Percentiles rank a stretch among this genome's conserved stretches.
Evolutionary conservation across 2,113 vertebrate species (phyloP).

Genomic region (Nannobrachium achirus): DNA sequence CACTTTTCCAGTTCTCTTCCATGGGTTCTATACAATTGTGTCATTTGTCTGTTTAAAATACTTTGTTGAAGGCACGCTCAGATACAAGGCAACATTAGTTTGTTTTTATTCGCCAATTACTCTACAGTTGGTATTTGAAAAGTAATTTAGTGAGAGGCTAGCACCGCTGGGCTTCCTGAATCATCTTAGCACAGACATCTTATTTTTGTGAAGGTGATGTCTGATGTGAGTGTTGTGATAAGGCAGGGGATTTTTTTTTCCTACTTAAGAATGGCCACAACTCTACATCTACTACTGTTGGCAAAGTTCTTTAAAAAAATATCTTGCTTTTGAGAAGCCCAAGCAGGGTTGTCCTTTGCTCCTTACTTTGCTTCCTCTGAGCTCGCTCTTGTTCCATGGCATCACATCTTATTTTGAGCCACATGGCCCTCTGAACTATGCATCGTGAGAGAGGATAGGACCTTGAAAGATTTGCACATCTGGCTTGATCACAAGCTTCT

Average conservation of each 20-base stretch:
- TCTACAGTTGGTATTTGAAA: neutral
- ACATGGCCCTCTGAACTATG: constrained; percentile 69
- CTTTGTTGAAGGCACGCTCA: constrained; percentile 48
- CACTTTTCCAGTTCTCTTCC: constrained; percentile 64
- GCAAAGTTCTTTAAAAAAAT: no score
- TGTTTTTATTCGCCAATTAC: neutral
- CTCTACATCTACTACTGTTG: no score
- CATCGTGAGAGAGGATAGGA: constrained; percentile 51
- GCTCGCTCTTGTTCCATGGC: neutral
- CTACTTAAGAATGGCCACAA: no score
- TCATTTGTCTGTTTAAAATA: constrained; percentile 47
- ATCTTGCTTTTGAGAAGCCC: constrained; percentile 39
- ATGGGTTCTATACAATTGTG: constrained; percentile 50
- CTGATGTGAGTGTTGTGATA: constrained; percentile 15
- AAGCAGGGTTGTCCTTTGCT: neutral
- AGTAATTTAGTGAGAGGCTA: neutral
- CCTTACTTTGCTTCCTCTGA: neutral
- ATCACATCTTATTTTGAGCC: constrained; percentile 41
- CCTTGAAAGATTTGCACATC: constrained; percentile 59
- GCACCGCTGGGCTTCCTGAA: constrained; percentile 34
- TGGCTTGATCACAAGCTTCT: constrained; percentile 48
- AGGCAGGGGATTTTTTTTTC: neutral
- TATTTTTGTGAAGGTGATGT: constrained; percentile 3
- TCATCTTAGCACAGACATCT: constrained; percentile 53
- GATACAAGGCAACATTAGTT: constrained; percentile 47